phyloP scores from a whole-genome alignment of 2,797 vertebrate genomes.

The Amphiprion clarkii region DNA sequence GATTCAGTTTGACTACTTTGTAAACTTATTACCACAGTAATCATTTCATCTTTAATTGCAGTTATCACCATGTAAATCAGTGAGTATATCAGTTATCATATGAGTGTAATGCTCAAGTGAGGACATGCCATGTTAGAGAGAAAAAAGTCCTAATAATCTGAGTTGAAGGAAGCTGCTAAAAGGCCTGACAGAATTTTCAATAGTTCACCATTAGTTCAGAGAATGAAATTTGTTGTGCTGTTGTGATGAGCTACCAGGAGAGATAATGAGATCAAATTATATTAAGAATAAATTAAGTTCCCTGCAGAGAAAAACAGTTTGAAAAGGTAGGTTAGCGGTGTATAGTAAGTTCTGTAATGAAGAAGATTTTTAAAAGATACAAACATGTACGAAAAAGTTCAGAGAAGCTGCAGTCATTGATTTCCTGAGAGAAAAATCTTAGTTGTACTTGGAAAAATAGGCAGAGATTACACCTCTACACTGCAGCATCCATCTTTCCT shows the following conservation, averaged over 20 bases:
- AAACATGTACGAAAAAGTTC: background rate
- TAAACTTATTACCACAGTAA: no score
- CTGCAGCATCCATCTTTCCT: conserved; percentile 19
- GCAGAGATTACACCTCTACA: conserved; percentile 9
- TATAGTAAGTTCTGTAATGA: conserved; percentile 9
- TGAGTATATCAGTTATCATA: background rate
- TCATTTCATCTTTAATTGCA: no score
- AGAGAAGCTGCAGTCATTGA: background rate
- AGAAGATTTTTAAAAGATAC: background rate
- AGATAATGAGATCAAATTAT: conserved; percentile 26
- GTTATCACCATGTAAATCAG: background rate
- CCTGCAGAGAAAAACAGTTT: background rate
- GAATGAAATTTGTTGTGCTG: conserved; percentile 16
- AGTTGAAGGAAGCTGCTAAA: background rate
- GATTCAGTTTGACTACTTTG: no score
- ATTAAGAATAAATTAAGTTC: conserved; percentile 17
- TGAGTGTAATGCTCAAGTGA: background rate
- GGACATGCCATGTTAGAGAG: background rate
- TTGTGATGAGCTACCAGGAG: conserved; percentile 19
- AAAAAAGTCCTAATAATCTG: no score
- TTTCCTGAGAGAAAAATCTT: background rate
- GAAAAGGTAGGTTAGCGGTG: background rate
- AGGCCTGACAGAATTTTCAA: background rate
- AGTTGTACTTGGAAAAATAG: conserved; percentile 7
- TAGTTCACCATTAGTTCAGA: conserved; percentile 19